Evolutionary conservation across 2,113 vertebrate species (phyloP).

Genomic region (Grantiella picta): DNA sequence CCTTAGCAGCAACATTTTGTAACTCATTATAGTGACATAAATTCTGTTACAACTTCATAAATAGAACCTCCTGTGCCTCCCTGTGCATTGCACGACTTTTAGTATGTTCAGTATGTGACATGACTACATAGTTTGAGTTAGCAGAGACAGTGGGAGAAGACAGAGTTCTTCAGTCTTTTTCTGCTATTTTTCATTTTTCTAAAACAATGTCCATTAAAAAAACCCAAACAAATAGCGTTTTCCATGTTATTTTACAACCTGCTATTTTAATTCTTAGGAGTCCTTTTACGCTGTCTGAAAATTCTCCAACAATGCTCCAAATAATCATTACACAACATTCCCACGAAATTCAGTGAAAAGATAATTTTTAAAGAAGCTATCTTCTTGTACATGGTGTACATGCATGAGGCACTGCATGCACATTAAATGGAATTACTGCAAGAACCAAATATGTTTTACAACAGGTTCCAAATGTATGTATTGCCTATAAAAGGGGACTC

Average conservation of each 20-base stretch:
- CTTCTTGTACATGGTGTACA: background rate
- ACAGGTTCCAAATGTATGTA: background rate
- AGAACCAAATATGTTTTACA: background rate
- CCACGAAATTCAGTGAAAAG: background rate
- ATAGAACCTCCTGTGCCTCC: background rate
- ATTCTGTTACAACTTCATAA: background rate
- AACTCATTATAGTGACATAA: background rate
- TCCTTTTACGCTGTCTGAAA: background rate
- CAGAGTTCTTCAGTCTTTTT: background rate
- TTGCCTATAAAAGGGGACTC: background rate
- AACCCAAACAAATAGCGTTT: background rate
- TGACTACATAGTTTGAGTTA: accelerated
- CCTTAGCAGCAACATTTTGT: background rate
- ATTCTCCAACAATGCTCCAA: background rate
- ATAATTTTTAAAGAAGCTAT: background rate
- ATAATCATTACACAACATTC: background rate
- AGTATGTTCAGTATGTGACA: background rate
- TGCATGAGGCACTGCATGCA: accelerated
- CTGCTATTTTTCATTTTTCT: background rate
- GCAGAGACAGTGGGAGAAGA: background rate
- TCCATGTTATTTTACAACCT: background rate
- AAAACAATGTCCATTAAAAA: background rate
- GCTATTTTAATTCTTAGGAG: background rate
- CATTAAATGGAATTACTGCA: background rate
- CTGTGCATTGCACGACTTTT: background rate